Percentiles rank a stretch among this genome's conserved stretches.
These are phyloP conservation scores for Megaustenia siamemsis DNA, from an alignment of 2,888 invertebrate species.

Conservation along the genomic window DNA sequence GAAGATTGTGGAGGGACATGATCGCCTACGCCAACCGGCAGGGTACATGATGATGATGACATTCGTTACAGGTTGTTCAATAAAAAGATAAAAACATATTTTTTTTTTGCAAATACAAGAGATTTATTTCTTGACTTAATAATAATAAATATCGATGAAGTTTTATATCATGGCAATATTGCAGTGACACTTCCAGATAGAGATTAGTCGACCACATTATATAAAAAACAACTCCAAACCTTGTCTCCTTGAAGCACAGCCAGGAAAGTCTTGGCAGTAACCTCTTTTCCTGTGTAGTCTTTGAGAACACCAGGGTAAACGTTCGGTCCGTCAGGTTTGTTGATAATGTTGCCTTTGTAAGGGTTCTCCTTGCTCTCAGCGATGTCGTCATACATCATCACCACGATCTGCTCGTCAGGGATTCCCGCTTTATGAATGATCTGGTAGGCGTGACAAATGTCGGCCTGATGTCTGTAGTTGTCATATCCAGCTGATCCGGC, in stretches of 20 bases:
- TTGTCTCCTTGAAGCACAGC: slow-evolving; percentile 83
- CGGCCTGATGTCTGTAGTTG: slow-evolving; percentile 85
- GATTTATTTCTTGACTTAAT: too few species aligned
- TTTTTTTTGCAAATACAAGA: too few species aligned
- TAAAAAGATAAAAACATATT: too few species aligned
- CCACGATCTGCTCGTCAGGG: slow-evolving; percentile 83
- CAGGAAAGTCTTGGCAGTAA: slow-evolving; percentile 83
- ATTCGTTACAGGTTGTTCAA: too few species aligned
- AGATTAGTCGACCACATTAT: not conserved
- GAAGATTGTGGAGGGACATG: too few species aligned
- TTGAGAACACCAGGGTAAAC: slow-evolving; percentile 83
- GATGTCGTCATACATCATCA: slow-evolving; percentile 85
- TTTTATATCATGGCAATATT: too few species aligned
- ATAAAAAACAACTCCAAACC: slow-evolving; percentile 51
- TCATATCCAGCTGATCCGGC: slow-evolving; percentile 83
- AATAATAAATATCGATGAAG: too few species aligned
- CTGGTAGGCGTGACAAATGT: slow-evolving; percentile 84
- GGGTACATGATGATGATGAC: too few species aligned
- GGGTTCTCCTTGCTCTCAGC: slow-evolving; percentile 82
- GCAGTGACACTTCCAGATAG: not conserved
- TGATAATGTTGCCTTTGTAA: slow-evolving; percentile 83
- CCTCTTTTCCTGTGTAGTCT: slow-evolving; percentile 83
- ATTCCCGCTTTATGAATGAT: slow-evolving; percentile 82
- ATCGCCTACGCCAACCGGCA: too few species aligned
- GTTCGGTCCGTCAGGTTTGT: slow-evolving; percentile 82